Evolutionary conservation across 2,797 vertebrate species (phyloP), one percentile per base, ranked within the genome.

Genomic region (Gallinago stenura): DNA sequence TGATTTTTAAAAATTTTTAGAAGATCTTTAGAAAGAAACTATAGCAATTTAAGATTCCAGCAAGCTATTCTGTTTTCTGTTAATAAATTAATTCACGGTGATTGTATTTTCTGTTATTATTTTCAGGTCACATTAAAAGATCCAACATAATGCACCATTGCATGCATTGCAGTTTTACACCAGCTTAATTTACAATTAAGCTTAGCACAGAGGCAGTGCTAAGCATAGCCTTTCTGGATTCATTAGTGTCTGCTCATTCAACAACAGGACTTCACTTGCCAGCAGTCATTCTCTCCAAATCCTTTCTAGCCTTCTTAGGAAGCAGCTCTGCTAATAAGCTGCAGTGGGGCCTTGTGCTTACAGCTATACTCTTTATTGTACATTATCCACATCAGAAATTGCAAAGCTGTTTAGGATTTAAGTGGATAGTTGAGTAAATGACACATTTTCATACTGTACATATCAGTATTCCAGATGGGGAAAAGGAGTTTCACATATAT

Each of bases 241-340:
- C 91, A 66, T 94, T 94, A 46, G 26, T 25, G n/a, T 58, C 33
- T 92, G 39, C 21, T 96, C 61, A 75, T 68, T 91, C 79, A 90
- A 58, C 56, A 95, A 5, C 75, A 65, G 87, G 66, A 89, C 43
- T 95, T 95, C 51, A 43, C 60, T 94, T 92, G 56, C 70, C 41
- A 86, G 41, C 46, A 81, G 31, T 82, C 77, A 43, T 22, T 86
- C 24, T 93, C 35, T 95, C 41, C 43, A 95, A 96, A 97, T 95
- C 21, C 53, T 73, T 79, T 37, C 19, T 93, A 91, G 39, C 21
- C 64, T 72, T 46, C n/a, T 80, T 89, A 95, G 76, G 68, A 83
- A 71, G 28, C 71, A 83, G 56, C 5, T 70, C 70, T 57, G 61
- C 54, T 97, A 97, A 94, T 69, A 94, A 97, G 45, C 50, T 95